Conservation (phyloP, 2,113 vertebrate genomes). For the Eubucco bourcierii region DNA sequence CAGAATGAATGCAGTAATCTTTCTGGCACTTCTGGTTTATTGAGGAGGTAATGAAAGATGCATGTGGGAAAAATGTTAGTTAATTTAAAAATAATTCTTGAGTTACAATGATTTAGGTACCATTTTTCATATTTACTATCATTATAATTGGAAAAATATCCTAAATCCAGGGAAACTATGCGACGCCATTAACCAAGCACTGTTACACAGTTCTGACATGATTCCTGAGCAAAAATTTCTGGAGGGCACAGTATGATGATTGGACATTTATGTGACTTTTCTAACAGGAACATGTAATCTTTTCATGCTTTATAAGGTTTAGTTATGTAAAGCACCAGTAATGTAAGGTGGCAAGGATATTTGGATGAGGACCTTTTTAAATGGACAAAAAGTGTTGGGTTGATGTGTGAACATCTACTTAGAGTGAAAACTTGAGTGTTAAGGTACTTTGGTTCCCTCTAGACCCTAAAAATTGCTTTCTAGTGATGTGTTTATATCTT, state of each 20-base stretch:
- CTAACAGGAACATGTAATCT: neutral
- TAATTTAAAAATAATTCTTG: neutral
- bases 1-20: neutral
- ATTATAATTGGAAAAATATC: neutral
- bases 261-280: neutral
- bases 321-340: neutral
- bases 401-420: neutral
- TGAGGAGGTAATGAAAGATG: neutral
- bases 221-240: neutral
- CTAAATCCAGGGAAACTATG: neutral
- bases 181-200: neutral
- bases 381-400: neutral
- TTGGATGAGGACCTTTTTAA: neutral
- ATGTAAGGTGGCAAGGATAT: neutral
- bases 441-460: neutral
- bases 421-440: neutral
- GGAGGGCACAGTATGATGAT: neutral
- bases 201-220: accelerated
- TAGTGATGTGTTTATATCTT: neutral
- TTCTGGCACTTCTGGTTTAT: neutral
- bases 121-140: neutral
- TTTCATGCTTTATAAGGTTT: neutral
- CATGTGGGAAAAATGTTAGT: neutral
- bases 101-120: neutral
- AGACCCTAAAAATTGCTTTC: neutral